These are phyloP conservation scores for Brachyhypopomus gauderio DNA, from an alignment of 2,113 vertebrate genomes.

Conservation along the genomic window DNA sequence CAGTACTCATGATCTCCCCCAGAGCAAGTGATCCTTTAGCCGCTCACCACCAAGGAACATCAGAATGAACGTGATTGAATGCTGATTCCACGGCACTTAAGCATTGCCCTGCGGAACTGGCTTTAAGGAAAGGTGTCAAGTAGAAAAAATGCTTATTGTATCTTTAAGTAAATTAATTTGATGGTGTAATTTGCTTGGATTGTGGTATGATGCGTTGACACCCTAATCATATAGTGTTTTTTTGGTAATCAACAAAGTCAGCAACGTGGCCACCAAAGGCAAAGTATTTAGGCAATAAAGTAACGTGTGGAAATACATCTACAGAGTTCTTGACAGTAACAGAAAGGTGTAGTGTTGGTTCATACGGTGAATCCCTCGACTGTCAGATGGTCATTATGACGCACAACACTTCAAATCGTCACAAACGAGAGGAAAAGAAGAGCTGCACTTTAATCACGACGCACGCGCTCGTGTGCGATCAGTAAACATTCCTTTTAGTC, in stretches of 20 bases:
- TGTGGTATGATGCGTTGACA: background rate
- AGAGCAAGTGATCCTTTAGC: background rate
- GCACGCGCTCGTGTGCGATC: background rate
- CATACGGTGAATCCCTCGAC: background rate
- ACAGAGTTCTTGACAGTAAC: conserved; percentile 11
- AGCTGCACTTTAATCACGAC: background rate
- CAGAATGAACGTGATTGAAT: background rate
- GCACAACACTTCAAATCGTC: background rate
- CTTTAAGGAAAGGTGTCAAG: background rate
- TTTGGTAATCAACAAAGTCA: background rate
- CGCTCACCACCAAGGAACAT: background rate
- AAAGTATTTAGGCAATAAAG: background rate
- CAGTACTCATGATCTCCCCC: background rate
- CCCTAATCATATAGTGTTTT: background rate
- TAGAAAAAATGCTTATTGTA: background rate
- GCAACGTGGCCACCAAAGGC: background rate
- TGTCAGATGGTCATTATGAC: background rate
- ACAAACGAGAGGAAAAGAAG: background rate
- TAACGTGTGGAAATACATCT: background rate
- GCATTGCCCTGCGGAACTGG: background rate
- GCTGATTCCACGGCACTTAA: background rate
- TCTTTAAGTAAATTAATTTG: conserved; percentile 5
- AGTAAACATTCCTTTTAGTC: background rate
- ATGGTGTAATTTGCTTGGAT: background rate
- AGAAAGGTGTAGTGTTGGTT: conserved; percentile 8